Conservation (phyloP, 1,140 invertebrate genomes). For the Coboldia fuscipes region DNA sequence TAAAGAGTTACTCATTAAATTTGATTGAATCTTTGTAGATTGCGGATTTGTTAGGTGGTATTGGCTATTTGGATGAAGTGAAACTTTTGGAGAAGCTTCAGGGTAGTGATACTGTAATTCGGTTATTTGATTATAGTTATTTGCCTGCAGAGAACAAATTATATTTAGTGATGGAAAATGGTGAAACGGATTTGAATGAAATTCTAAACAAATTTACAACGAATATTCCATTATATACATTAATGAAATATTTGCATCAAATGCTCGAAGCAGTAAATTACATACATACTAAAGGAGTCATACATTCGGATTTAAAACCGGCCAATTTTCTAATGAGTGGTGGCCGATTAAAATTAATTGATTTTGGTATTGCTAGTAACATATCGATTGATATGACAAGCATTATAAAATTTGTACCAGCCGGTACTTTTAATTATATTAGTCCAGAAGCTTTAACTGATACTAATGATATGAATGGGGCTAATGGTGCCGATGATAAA, state of each 20-base stretch:
- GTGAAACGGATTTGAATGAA: slow-evolving; percentile 69
- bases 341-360: slow-evolving; percentile 81
- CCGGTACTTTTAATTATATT: slow-evolving; percentile 90
- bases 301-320: slow-evolving; percentile 93
- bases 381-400: slow-evolving; percentile 77
- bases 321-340: slow-evolving; percentile 85
- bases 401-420: slow-evolving; percentile 56
- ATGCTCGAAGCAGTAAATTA: slow-evolving; percentile 81
- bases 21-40: slow-evolving; percentile 6
- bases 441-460: slow-evolving; percentile 77
- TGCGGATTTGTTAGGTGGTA: slow-evolving; percentile 51
- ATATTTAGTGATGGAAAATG: slow-evolving; percentile 80
- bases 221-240: slow-evolving; percentile 41
- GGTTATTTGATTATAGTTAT: slow-evolving; percentile 58
- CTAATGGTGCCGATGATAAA: slow-evolving; percentile 8
- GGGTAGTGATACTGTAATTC: slow-evolving; percentile 60
- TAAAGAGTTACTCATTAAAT: not conserved
- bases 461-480: slow-evolving; percentile 17
- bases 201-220: slow-evolving; percentile 39
- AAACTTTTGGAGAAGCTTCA: slow-evolving; percentile 64
- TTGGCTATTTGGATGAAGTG: slow-evolving; percentile 83
- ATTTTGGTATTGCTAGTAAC: slow-evolving; percentile 92
- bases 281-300: slow-evolving; percentile 78
- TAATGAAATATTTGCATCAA: slow-evolving; percentile 81
- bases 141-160: slow-evolving; percentile 37